These are phyloP conservation scores for Rhamphomyia laevipes DNA, from an alignment of 2,888 invertebrate genomes.

Conservation along the genomic window DNA sequence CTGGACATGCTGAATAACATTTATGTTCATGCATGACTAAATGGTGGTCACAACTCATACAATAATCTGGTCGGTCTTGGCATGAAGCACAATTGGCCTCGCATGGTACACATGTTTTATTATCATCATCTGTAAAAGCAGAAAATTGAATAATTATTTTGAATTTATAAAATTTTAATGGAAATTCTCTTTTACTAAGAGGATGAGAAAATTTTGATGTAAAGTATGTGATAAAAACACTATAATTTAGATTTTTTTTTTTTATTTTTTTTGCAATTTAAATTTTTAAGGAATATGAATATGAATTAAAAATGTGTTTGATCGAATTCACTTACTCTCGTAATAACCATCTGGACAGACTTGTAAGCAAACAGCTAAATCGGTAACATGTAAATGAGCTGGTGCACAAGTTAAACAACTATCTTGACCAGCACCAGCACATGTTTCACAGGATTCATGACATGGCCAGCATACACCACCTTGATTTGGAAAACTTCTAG, in stretches of 20 bases:
- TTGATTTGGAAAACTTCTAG: slow-evolving; percentile 69
- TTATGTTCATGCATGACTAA: slow-evolving; percentile 69
- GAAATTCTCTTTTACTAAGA: neutral
- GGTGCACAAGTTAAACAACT: slow-evolving; percentile 77
- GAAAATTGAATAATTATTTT: neutral
- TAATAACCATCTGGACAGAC: slow-evolving; percentile 84
- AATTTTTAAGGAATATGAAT: neutral
- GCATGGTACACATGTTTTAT: slow-evolving; percentile 72
- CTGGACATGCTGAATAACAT: slow-evolving; percentile 74
- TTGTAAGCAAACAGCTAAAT: slow-evolving; percentile 75
- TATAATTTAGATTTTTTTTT: neutral
- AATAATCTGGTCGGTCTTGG: slow-evolving; percentile 67
- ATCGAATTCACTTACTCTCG: slow-evolving; percentile 56
- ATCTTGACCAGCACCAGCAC: slow-evolving; percentile 77
- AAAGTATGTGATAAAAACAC: neutral
- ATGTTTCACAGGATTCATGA: slow-evolving; percentile 80
- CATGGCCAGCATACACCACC: slow-evolving; percentile 76
- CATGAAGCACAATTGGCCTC: slow-evolving; percentile 79
- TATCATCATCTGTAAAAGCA: slow-evolving; percentile 44
- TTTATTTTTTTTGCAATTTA: neutral
- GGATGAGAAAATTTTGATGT: neutral
- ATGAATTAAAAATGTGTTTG: slow-evolving; percentile 1
- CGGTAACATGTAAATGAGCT: slow-evolving; percentile 69
- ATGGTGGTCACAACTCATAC: slow-evolving; percentile 81
- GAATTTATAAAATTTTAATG: too few relatives aligned